A percentile compares a stretch with the other conserved stretches of the same genome.
Evolutionary conservation across 2,888 invertebrate species (phyloP).

Genomic region (Drosophila picticornis): DNA sequence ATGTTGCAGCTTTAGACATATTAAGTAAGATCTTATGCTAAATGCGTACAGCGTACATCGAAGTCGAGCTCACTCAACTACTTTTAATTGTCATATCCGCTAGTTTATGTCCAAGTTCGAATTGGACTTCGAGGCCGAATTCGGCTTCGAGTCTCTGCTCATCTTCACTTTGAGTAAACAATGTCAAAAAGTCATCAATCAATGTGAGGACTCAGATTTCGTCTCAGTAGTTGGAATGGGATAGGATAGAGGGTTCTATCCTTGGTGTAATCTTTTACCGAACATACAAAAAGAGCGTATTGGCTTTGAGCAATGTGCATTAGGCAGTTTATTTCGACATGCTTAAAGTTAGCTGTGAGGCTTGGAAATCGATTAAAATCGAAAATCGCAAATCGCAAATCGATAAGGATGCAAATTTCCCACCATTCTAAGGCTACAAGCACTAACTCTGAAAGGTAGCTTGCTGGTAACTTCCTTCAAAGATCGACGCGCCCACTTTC

Average conservation of each 20-base stretch:
- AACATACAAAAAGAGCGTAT: not conserved
- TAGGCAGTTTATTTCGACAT: too few species aligned
- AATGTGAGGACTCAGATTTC: slow-evolving; percentile 41
- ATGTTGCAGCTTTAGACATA: not conserved
- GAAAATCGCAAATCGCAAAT: not conserved
- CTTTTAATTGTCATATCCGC: slow-evolving; percentile 21
- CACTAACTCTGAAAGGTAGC: not conserved
- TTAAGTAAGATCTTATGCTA: not conserved
- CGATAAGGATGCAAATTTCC: not conserved
- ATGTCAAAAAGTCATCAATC: slow-evolving; percentile 82
- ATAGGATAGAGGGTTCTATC: not conserved
- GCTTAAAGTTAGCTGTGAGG: too few species aligned
- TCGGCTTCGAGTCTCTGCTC: slow-evolving; percentile 38
- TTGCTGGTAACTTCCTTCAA: not conserved
- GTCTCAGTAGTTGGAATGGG: not conserved
- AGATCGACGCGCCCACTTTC: too few species aligned
- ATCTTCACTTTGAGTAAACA: slow-evolving; percentile 80
- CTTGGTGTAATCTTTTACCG: not conserved
- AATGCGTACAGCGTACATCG: not conserved
- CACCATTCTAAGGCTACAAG: not conserved
- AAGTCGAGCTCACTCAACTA: not conserved
- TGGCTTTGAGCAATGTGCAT: not conserved
- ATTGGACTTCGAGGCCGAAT: not conserved
- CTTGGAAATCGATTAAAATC: too few species aligned
- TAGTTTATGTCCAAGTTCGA: slow-evolving; percentile 25